Base-by-base conservation (phyloP, 92 coral and sea anemone genomes). In the Epizoanthus rinbou region DNA sequence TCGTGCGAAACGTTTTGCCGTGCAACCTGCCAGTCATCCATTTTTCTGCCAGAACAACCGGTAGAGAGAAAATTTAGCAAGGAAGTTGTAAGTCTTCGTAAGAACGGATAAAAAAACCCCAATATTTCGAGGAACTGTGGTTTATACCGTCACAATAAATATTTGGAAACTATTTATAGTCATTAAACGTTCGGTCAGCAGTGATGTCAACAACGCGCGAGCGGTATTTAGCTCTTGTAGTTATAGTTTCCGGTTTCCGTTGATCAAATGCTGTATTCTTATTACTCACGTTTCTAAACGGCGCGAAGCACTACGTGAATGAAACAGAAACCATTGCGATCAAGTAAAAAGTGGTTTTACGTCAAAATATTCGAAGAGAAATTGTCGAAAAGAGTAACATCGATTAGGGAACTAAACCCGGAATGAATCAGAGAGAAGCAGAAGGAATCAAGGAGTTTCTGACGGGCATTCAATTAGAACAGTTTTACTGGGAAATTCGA, bases 401-500 rank as follows among this genome's bases (percentile, higher is more conserved):
- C 64, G 43, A 64, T 19, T 59, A 45, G 31, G 69, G 25, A 64
- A 53, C 6, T n/a, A 19, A 43, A 4, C 1, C 43, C 14, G 73
- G 39, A 14, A 80, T 86, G 94, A 87, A 84, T 62, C 66, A 47
- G 62, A 60, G 84, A 81, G 95, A 89, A 83, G 94, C 88, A 67
- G 93, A 85, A 43, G 93, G 85, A 52, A 81, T 97, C 21, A 70
- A 80, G 71, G 97, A 83, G 25, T 79, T 97, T 71, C 78, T 97
- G 59, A 83, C 57, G 37, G 91, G 89, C 33, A 88, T 97, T 43
- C 98, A 97, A 68, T 89, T 97, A 18, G 99, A 94, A 17, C 99
- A 97, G 80, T 97, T 90, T 60, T 94, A 94, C 68, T 94, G 92
- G 86, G 95, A 88, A 79, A 91, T 97, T 45, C 87, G 87, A 8